A percentile compares a stretch with the other conserved stretches of the same genome.
Evolutionary conservation across 2,888 invertebrate species (phyloP).

Genomic region (Platycheirus rosarum): DNA sequence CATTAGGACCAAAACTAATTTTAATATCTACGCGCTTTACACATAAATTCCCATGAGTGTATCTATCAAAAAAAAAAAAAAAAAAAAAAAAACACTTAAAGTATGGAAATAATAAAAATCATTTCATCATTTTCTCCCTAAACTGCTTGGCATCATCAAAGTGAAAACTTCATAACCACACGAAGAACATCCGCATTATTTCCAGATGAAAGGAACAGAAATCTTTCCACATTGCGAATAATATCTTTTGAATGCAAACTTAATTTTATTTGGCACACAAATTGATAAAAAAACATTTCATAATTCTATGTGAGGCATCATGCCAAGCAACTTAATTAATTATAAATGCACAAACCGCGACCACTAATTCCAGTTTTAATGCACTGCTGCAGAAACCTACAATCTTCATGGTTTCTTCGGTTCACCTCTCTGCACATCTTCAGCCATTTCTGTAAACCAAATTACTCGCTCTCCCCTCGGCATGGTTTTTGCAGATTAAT

Average conservation of each 20-base stretch:
- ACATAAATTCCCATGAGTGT: too few relatives aligned
- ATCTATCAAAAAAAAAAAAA: too few relatives aligned
- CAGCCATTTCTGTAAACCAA: not conserved
- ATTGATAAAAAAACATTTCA: not conserved
- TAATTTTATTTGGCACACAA: too few relatives aligned
- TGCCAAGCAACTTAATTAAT: constrained; percentile 36
- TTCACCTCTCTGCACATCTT: not conserved
- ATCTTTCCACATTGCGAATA: too few relatives aligned
- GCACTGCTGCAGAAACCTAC: constrained; percentile 1
- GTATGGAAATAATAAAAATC: too few relatives aligned
- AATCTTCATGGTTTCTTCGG: not conserved
- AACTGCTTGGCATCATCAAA: too few relatives aligned
- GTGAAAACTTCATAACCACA: too few relatives aligned
- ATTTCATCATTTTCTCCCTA: too few relatives aligned
- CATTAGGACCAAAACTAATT: too few relatives aligned
- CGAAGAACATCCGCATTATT: constrained; percentile 8
- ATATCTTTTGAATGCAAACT: constrained; percentile 4
- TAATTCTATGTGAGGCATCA: constrained; percentile 9
- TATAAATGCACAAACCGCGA: constrained; percentile 27
- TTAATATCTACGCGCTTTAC: too few relatives aligned
- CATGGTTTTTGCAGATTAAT: constrained; percentile 14
- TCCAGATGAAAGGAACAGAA: constrained; percentile 20
- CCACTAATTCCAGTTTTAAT: constrained; percentile 46
- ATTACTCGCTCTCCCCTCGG: not conserved
- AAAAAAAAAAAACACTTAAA: too few relatives aligned